A percentile compares a stretch with the other conserved stretches of the same genome.
phyloP scores from a whole-genome alignment of 2,888 invertebrate genomes.

The Thyatira batis region DNA sequence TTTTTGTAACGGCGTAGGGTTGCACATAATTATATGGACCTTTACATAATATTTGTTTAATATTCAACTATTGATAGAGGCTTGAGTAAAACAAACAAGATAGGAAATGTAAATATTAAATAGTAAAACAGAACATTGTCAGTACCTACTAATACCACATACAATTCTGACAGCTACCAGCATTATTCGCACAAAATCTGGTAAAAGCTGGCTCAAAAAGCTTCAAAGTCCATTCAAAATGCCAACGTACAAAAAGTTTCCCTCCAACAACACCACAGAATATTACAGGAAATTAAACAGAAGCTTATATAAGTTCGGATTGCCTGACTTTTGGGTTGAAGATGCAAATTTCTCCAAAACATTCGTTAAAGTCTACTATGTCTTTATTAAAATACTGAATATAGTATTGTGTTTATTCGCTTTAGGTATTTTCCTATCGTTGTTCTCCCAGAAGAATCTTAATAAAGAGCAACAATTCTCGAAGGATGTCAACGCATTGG shows the following conservation, averaged over 20 bases:
- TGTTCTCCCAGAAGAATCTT: slow-evolving; percentile 40
- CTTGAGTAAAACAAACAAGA: no score
- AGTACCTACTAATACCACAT: no score
- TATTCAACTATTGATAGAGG: no score
- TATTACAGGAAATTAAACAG: slow-evolving; percentile 17
- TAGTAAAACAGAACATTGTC: no score
- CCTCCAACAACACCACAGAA: slow-evolving; percentile 13
- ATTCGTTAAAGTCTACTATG: slow-evolving; percentile 20
- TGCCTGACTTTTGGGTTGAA: slow-evolving; percentile 45
- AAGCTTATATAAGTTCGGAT: slow-evolving; percentile 11
- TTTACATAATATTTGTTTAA: no score
- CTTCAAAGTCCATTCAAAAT: no score
- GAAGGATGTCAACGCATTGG: slow-evolving; percentile 20
- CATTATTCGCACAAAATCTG: neutral
- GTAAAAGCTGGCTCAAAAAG: neutral
- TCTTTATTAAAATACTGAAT: slow-evolving; percentile 24
- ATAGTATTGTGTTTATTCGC: slow-evolving; percentile 29
- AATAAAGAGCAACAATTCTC: slow-evolving; percentile 38
- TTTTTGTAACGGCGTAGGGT: no score
- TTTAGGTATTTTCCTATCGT: slow-evolving; percentile 29
- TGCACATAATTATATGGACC: no score
- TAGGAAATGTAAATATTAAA: no score
- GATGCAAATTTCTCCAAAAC: slow-evolving; percentile 24
- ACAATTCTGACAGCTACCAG: no score
- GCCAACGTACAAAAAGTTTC: neutral